Evolutionary conservation across 2,888 invertebrate genomes (phyloP), one percentile per base, ranked within the genome.

Genomic region (Lasioglossum lativentre): DNA sequence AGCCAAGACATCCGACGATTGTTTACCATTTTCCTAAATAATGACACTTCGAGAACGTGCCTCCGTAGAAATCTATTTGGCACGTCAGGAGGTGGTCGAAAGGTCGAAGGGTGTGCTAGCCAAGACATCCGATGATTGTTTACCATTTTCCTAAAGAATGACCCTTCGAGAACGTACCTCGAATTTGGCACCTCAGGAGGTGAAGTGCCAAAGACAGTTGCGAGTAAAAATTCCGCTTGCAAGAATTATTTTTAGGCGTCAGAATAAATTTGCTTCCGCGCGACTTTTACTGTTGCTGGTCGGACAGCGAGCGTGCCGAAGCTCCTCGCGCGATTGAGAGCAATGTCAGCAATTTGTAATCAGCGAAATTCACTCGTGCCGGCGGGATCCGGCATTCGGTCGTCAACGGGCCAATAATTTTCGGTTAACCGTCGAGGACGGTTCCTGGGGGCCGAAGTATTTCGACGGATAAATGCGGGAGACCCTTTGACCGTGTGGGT

Each of bases 351-450:
- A 63, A 63, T 63, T 63, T 63, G 63, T 63, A 63, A 63, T 68
- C 66, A 34, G 4, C 34, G 66, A 23, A 38, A 68, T 38, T 4
- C 38, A 23, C 14, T 34, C 19, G 34, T 4, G 10, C 10, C 34
- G 23, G 23, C 12, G 63, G 63, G 30, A 66, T 8, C 2, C 23
- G 30, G 30, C 66, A 23, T 34, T 34, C 34, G 19, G 38, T 23
- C 66, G 66, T 38, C 34, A 38, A 68, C 19, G 8, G 66, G 34
- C 8, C 34, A 68, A 68, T 68, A 68, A 68, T 68, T 68, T 68
- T 68, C 66, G 66, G 66, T 66, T 34, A 66, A 66, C 66, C 63
- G 14, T 30, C 30, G 63, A 5, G 63, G 63, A 63, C 63, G 63
- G 30, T 30, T 63, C 30, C 16, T 6, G 63, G 14, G 14, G 63